Percentiles rank a stretch among this genome's conserved stretches.
phyloP scores from a whole-genome alignment of 2,797 vertebrate genomes.

The Cottoperca gobio region DNA sequence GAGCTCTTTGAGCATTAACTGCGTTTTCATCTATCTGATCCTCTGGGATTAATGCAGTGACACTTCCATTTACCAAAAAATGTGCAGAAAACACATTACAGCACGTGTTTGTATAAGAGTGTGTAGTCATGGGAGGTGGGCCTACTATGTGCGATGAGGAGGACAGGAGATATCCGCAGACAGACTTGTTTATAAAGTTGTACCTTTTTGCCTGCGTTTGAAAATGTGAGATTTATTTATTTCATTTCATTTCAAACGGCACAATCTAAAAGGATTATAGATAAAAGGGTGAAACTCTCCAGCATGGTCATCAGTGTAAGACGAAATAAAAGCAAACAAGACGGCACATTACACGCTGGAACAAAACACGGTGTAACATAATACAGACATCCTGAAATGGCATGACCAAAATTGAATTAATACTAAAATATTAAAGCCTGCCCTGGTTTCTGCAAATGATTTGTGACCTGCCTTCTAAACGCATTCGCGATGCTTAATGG shows the following conservation, averaged over 20 bases:
- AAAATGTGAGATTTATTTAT: conserved; percentile 21
- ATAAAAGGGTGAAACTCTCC: conserved; percentile 29
- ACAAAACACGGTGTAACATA: not conserved
- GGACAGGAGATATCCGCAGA: conserved; percentile 16
- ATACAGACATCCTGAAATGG: conserved; percentile 10
- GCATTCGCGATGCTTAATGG: conserved; percentile 24
- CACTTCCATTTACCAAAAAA: not conserved
- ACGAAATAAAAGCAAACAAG: conserved; percentile 33
- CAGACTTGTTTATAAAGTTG: not conserved
- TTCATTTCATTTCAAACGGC: conserved; percentile 23
- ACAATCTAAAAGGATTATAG: not conserved
- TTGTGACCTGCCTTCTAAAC: conserved; percentile 50
- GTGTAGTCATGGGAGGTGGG: not conserved
- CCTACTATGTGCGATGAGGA: not conserved
- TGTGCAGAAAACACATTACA: not conserved
- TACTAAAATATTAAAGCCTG: conserved; percentile 41
- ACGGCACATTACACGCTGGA: not conserved
- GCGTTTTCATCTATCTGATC: not conserved
- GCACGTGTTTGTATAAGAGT: not conserved
- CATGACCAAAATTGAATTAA: conserved; percentile 40
- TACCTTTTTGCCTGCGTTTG: conserved; percentile 12
- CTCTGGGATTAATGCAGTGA: not conserved
- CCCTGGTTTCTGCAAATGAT: conserved; percentile 37
- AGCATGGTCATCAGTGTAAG: not conserved
- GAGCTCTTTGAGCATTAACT: conserved; percentile 1